Percentiles rank a stretch among this genome's conserved stretches.
Conservation (phyloP, 2,888 invertebrate genomes). For the Stenurella melanura region DNA sequence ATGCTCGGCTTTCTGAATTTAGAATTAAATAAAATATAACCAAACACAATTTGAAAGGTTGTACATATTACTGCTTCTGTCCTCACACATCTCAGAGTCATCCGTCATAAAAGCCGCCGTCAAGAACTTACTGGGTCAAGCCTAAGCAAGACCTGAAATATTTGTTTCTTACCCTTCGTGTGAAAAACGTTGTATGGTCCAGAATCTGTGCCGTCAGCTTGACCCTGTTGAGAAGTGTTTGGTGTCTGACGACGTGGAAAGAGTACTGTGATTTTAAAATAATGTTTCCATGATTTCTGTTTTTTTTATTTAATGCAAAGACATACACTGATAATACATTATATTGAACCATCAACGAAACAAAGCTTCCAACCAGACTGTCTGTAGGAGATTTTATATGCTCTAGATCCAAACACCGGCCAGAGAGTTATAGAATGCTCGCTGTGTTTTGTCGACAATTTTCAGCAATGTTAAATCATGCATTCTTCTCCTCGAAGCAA, state of each 20-base stretch:
- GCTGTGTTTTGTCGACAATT: neutral
- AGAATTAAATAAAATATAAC: too few relatives aligned
- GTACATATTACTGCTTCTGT: too few relatives aligned
- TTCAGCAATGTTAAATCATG: conserved; percentile 57
- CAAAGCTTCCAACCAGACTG: conserved; percentile 49
- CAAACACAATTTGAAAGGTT: too few relatives aligned
- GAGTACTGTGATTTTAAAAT: conserved; percentile 11
- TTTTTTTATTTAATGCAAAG: neutral
- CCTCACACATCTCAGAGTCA: too few relatives aligned
- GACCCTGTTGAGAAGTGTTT: conserved; percentile 35
- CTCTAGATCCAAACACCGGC: conserved; percentile 60
- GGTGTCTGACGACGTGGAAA: conserved; percentile 24
- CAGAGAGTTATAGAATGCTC: conserved; percentile 50
- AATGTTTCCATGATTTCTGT: neutral
- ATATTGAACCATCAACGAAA: too few relatives aligned
- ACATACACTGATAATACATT: neutral
- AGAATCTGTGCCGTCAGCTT: conserved; percentile 33
- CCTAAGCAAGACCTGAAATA: conserved; percentile 37
- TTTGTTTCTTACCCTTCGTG: conserved; percentile 13
- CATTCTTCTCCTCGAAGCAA: conserved; percentile 55
- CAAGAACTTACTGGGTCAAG: conserved; percentile 35
- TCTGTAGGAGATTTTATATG: conserved; percentile 44
- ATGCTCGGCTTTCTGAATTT: too few relatives aligned
- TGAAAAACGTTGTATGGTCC: conserved; percentile 32
- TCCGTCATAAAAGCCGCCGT: conserved; percentile 21